Base-by-base conservation (phyloP, 2,113 vertebrate species). In the Talpa occidentalis region DNA sequence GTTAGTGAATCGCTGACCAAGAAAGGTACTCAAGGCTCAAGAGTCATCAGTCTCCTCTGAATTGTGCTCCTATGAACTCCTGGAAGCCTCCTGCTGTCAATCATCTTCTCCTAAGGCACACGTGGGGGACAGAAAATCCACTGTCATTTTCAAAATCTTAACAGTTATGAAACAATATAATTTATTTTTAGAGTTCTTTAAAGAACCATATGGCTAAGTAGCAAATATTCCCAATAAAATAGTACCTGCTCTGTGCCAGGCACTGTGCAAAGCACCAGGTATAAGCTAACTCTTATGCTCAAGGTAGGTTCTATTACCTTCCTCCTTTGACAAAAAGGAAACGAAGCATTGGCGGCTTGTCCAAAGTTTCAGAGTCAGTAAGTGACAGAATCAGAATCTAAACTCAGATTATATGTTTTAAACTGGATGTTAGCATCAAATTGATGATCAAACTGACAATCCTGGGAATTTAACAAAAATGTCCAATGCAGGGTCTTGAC, bases 181-280 rank as follows among this genome's bases (percentile, higher is more conserved):
- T 12, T 35, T 64, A 93, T 82, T 73, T 90, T 69, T 54, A 88
- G 22, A 4, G n/a, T 56, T 90, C 78, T 59, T 74, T 78, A 90
- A 85, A 81, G 88, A 82, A 78, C 5, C 64, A 44, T 24, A 28
- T 7, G 54, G 78, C 26, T 93, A n/a, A 62, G 67, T 81, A 78
- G 70, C 62, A 89, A 72, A 54, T 3, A 70, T 21, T 21, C 37
- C n/a, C 42, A 42, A 67, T 82, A 66, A 91, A 87, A 84, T 32
- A 67, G 69, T 7, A 54, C 2, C n/a, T 66, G 60, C n/a, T 15
- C 9, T 10, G 7, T 26, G 37, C 21, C 32, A 90, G 56, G 32
- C 26, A 28, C 28, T 60, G 42, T 15, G 4, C n/a, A 40, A 67
- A 87, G 22, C 21, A 21, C 32, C 37, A 16, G 84, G 47, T 11